Conservation (phyloP, 1,140 invertebrate species). For the Centruroides vittatus region DNA sequence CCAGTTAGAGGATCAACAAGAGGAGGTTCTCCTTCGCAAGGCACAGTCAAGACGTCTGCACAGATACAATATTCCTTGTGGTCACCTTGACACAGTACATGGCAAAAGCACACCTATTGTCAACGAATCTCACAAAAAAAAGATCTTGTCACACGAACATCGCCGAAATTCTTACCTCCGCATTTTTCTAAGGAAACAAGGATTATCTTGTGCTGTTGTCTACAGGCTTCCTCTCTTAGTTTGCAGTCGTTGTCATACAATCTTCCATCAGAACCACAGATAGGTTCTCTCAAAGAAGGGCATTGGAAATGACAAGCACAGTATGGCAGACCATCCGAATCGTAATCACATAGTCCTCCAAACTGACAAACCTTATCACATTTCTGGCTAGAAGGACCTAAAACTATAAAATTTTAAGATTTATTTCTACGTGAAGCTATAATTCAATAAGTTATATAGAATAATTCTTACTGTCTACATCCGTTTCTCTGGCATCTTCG, state of each 20-base stretch:
- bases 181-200: constrained; percentile 8
- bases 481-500: constrained; percentile 40
- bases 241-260: constrained; percentile 68
- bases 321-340: constrained; percentile 5
- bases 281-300: constrained; percentile 1
- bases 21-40: constrained; percentile 68
- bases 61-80: no score
- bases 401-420: no score
- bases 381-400: not conserved
- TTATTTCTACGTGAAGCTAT: no score
- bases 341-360: constrained; percentile 18
- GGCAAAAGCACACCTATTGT: no score
- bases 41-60: constrained; percentile 33
- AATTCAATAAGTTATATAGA: not conserved
- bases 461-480: not conserved
- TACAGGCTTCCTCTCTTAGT: constrained; percentile 76
- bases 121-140: no score
- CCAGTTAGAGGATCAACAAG: constrained; percentile 51
- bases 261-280: constrained; percentile 47
- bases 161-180: constrained; percentile 1
- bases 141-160: no score
- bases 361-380: constrained; percentile 15
- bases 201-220: constrained; percentile 56
- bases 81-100: no score
- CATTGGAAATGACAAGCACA: constrained; percentile 18